Evolutionary conservation across 2,888 invertebrate species (phyloP).

Genomic region (Lepeophtheirus nordmannii): DNA sequence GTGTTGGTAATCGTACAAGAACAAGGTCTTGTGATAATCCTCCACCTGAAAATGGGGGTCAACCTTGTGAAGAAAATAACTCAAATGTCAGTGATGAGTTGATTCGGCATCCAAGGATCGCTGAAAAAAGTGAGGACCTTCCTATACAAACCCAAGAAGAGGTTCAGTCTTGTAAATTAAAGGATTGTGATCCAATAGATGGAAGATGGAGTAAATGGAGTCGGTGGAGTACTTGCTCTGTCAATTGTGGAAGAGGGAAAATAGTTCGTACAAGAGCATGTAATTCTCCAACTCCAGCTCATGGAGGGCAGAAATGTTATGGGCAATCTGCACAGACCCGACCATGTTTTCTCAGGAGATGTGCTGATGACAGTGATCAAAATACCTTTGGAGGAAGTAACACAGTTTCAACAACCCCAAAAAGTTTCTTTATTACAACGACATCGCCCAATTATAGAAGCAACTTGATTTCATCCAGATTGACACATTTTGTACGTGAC

Average conservation of each 20-base stretch:
- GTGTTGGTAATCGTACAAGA: not conserved
- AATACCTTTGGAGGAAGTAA: not conserved
- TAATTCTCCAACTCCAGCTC: not conserved
- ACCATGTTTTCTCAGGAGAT: slow-evolving; percentile 14
- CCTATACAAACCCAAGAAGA: slow-evolving; percentile 1
- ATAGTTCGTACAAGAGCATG: slow-evolving; percentile 12
- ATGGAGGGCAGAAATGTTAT: slow-evolving; percentile 13
- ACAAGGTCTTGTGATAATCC: slow-evolving; percentile 10
- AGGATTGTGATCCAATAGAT: slow-evolving; percentile 8
- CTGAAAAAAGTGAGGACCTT: not conserved
- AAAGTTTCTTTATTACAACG: not conserved
- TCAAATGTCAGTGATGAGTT: not conserved
- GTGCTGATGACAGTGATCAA: not conserved
- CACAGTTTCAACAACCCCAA: not conserved
- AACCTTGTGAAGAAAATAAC: slow-evolving; percentile 5
- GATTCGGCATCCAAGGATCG: not conserved
- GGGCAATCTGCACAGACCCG: not conserved
- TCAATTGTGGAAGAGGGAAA: slow-evolving; percentile 7
- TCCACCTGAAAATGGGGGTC: slow-evolving; percentile 19
- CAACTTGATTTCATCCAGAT: not conserved
- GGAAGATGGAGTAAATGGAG: slow-evolving; percentile 14
- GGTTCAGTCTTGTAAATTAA: not conserved
- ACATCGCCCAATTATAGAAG: slow-evolving; percentile 1
- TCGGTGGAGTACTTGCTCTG: slow-evolving; percentile 9
- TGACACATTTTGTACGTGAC: not conserved